A percentile compares a stretch with the other conserved stretches of the same genome.
phyloP scores from a whole-genome alignment of 2,113 vertebrate genomes.

The Bubo bubo region DNA sequence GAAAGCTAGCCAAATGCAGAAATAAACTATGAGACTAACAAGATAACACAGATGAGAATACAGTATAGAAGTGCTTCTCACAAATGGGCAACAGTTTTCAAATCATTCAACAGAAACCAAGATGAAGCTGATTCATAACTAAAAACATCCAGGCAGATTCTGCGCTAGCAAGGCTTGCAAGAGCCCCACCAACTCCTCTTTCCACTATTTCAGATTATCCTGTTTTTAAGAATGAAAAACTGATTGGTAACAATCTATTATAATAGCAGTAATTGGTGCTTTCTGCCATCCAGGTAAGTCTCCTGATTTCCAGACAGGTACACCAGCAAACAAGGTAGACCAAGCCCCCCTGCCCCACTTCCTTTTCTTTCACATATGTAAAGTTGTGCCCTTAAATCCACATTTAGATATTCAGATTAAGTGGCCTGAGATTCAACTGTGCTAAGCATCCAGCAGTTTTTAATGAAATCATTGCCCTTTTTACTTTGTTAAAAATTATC shows the following conservation, averaged over 20 bases:
- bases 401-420: neutral
- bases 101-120: neutral
- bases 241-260: neutral
- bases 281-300: neutral
- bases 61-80: neutral
- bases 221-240: neutral
- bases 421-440: neutral
- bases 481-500: neutral
- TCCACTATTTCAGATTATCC: neutral
- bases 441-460: neutral
- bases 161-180: neutral
- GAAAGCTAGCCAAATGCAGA: neutral
- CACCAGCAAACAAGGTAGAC: neutral
- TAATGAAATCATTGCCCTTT: neutral
- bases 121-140: neutral
- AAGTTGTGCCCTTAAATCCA: neutral
- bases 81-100: neutral
- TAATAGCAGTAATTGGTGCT: neutral
- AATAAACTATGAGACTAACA: neutral
- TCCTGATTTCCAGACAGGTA: neutral
- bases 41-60: neutral
- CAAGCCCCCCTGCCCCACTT: rapidly evolving
- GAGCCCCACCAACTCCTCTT: neutral
- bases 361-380: neutral
- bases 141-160: neutral